Evolutionary conservation across 2,113 vertebrate species (phyloP).

Genomic region (Reinhardtius hippoglossoides): DNA sequence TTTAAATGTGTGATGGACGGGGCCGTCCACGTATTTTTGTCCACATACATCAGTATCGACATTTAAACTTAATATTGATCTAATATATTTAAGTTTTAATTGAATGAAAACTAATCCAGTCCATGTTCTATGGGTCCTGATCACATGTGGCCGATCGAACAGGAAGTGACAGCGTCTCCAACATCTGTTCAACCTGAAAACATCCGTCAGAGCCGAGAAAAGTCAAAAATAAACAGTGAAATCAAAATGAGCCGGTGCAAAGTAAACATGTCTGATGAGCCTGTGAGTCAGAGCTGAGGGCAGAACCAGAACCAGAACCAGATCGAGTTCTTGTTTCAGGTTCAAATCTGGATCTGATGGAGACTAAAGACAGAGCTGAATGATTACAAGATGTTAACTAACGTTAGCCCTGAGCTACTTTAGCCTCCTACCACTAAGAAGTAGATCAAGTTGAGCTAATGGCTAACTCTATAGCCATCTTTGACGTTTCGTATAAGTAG

Average conservation of each 20-base stretch:
- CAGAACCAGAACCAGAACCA: neutral
- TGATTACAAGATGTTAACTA: neutral
- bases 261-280: neutral
- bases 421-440: neutral
- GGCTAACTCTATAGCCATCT: too few relatives aligned
- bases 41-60: neutral
- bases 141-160: neutral
- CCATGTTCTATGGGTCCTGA: neutral
- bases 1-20: neutral
- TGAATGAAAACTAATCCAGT: neutral
- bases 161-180: neutral
- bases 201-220: neutral
- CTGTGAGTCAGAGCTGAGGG: neutral
- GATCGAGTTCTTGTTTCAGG: too few relatives aligned
- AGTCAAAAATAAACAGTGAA: neutral
- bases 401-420: neutral
- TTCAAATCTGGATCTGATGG: slow-evolving; percentile 25
- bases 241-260: too few relatives aligned
- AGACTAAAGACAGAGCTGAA: slow-evolving; percentile 16
- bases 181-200: neutral
- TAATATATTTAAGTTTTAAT: neutral
- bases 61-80: too few relatives aligned
- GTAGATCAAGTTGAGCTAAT: too few relatives aligned
- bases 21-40: neutral
- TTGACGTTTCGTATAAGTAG: too few relatives aligned